Evolutionary conservation across 2,113 vertebrate genomes (phyloP).

Genomic region (Zosterops hypoxanthus): DNA sequence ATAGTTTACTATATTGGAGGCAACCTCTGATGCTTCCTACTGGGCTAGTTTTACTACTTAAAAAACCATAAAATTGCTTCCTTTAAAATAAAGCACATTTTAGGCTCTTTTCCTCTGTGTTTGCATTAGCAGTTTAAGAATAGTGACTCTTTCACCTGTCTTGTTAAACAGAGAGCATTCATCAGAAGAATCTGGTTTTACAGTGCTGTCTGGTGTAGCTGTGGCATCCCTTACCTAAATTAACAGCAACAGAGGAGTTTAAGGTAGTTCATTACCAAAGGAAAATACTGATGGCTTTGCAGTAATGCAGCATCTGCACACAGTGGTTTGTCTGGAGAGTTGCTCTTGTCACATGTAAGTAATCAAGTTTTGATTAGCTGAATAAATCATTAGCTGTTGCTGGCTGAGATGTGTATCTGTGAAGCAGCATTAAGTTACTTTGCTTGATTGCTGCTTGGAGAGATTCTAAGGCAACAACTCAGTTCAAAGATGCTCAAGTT

Average conservation of each 20-base stretch:
- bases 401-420: not conserved
- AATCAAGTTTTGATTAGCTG: not conserved
- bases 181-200: not conserved
- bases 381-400: not conserved
- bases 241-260: not conserved
- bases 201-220: not conserved
- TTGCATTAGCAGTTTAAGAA: not conserved
- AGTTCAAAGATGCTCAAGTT: not conserved
- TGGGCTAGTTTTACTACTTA: not conserved
- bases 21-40: not conserved
- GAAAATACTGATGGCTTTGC: not conserved
- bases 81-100: not conserved
- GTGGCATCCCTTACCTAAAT: not conserved
- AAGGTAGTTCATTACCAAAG: not conserved
- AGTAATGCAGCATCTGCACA: not conserved
- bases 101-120: not conserved
- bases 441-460: not conserved
- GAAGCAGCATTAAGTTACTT: not conserved
- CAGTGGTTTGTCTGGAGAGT: not conserved
- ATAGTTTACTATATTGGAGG: not conserved
- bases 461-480: not conserved
- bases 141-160: not conserved
- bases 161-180: not conserved
- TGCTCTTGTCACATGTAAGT: not conserved
- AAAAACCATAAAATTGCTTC: not conserved